Percentiles rank a stretch among this genome's conserved stretches.
Evolutionary conservation across 2,888 invertebrate genomes (phyloP).

Genomic region (Ctena decussata): DNA sequence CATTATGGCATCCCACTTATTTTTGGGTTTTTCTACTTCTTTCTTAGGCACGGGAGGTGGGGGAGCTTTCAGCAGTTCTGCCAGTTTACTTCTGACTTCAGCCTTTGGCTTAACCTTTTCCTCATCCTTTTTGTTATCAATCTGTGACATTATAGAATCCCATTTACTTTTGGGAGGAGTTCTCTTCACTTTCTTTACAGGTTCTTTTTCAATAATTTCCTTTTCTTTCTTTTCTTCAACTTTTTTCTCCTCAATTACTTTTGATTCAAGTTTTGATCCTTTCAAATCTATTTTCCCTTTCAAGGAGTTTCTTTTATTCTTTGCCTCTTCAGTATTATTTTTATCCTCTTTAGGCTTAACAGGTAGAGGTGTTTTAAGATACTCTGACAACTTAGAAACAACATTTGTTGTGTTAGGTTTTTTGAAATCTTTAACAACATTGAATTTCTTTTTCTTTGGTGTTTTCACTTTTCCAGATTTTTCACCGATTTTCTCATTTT

Average conservation of each 20-base stretch:
- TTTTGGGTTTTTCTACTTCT: slow-evolving; percentile 78
- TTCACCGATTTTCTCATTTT: slow-evolving; percentile 61
- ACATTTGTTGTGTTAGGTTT: slow-evolving; percentile 79
- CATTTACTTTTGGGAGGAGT: slow-evolving; percentile 83
- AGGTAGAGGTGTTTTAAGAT: slow-evolving; percentile 78
- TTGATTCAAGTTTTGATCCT: slow-evolving; percentile 62
- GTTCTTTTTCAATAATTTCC: slow-evolving; percentile 74
- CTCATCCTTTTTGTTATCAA: slow-evolving; percentile 88
- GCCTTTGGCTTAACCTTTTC: slow-evolving; percentile 89
- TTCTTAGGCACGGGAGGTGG: slow-evolving; percentile 84
- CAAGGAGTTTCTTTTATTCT: slow-evolving; percentile 71
- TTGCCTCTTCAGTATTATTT: slow-evolving; percentile 69
- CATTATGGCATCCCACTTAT: slow-evolving; percentile 84
- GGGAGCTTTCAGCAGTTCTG: slow-evolving; percentile 70
- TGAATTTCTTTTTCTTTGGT: slow-evolving; percentile 60
- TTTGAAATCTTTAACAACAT: slow-evolving; percentile 73
- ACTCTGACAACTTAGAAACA: slow-evolving; percentile 78
- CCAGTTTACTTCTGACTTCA: slow-evolving; percentile 95
- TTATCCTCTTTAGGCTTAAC: slow-evolving; percentile 76
- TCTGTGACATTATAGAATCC: slow-evolving; percentile 83
- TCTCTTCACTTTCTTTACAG: slow-evolving; percentile 76
- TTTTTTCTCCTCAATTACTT: slow-evolving; percentile 60
- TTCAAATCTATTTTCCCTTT: slow-evolving; percentile 55
- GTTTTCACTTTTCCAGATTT: slow-evolving; percentile 65
- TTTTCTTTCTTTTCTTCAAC: slow-evolving; percentile 53